Conservation (phyloP, 1,140 invertebrate species). For the Zaprionus vittiger region DNA sequence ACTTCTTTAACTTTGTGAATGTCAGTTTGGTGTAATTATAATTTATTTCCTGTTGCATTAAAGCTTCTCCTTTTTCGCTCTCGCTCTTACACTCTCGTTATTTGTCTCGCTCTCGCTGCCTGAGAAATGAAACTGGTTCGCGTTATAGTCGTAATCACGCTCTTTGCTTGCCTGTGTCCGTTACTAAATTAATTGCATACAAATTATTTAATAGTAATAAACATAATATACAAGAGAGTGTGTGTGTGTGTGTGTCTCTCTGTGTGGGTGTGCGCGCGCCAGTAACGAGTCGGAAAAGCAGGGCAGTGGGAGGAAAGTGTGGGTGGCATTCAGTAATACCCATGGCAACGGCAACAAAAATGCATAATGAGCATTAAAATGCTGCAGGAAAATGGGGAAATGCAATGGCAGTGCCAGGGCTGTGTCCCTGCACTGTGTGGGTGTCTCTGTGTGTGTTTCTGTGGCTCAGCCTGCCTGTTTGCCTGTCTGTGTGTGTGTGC, state of each 20-base stretch:
- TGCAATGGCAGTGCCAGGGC: slow-evolving; percentile 73
- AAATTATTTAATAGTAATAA: slow-evolving; percentile 83
- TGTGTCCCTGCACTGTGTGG: slow-evolving; percentile 18
- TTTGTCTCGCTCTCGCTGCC: slow-evolving; percentile 6
- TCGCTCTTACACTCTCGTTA: slow-evolving; percentile 9
- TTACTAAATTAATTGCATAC: slow-evolving; percentile 80
- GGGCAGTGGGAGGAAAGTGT: neutral
- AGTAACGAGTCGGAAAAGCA: slow-evolving; percentile 27
- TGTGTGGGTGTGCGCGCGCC: slow-evolving; percentile 10
- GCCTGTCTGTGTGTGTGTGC: slow-evolving; percentile 11
- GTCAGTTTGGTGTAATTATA: slow-evolving; percentile 11
- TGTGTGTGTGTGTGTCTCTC: neutral
- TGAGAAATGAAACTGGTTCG: slow-evolving; percentile 60
- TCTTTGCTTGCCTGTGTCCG: slow-evolving; percentile 37
- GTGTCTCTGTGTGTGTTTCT: slow-evolving; percentile 16
- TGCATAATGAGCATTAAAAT: slow-evolving; percentile 82
- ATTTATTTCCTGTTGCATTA: slow-evolving; percentile 20
- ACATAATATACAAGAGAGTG: slow-evolving; percentile 76
- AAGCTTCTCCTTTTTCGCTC: slow-evolving; percentile 7
- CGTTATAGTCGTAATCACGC: slow-evolving; percentile 53
- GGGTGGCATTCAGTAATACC: slow-evolving; percentile 57
- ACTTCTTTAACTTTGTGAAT: slow-evolving; percentile 1
- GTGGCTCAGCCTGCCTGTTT: slow-evolving; percentile 17
- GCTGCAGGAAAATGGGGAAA: slow-evolving; percentile 66
- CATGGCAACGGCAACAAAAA: slow-evolving; percentile 77